A percentile compares a stretch with the other conserved stretches of the same genome.
These are phyloP conservation scores for Xanthorhoe designata DNA, from an alignment of 2,888 invertebrate species.

Conservation along the genomic window DNA sequence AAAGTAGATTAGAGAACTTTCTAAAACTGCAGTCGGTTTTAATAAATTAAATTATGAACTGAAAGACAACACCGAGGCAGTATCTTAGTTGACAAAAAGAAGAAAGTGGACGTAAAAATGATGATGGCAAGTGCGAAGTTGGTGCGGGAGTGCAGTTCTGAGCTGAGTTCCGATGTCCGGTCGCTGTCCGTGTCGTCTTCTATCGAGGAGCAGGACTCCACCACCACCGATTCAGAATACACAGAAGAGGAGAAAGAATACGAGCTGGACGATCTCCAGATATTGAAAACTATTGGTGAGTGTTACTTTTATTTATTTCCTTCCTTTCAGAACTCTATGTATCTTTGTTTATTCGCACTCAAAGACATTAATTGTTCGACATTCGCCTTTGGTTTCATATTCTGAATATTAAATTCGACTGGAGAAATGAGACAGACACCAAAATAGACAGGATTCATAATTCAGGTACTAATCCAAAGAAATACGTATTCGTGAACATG, in stretches of 20 bases:
- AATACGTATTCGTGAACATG: slow-evolving; percentile 46
- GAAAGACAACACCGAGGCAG: slow-evolving; percentile 35
- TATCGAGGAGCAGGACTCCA: slow-evolving; percentile 83
- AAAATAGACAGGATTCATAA: slow-evolving; percentile 43
- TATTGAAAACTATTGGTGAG: slow-evolving; percentile 95
- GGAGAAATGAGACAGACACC: slow-evolving; percentile 40
- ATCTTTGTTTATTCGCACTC: slow-evolving; percentile 4
- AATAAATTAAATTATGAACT: slow-evolving; percentile 49
- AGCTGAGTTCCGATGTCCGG: slow-evolving; percentile 79
- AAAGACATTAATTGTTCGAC: not conserved
- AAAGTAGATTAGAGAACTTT: slow-evolving; percentile 4
- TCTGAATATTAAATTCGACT: slow-evolving; percentile 16
- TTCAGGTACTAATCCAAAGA: slow-evolving; percentile 52
- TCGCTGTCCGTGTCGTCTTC: slow-evolving; percentile 83
- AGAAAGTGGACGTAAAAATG: slow-evolving; percentile 59
- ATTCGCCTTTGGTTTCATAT: slow-evolving; percentile 3
- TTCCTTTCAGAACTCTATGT: slow-evolving; percentile 5
- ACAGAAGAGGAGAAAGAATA: slow-evolving; percentile 87
- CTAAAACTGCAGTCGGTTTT: slow-evolving; percentile 8
- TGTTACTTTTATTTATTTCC: slow-evolving; percentile 41
- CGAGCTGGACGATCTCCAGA: slow-evolving; percentile 92
- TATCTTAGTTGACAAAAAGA: slow-evolving; percentile 34
- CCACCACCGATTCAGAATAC: slow-evolving; percentile 84
- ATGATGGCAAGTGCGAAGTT: slow-evolving; percentile 85
- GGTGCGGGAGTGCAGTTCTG: slow-evolving; percentile 83